Evolutionary conservation across 2,797 vertebrate species (phyloP), one percentile per base, ranked within the genome.

Genomic region (Molossus alvarezi): DNA sequence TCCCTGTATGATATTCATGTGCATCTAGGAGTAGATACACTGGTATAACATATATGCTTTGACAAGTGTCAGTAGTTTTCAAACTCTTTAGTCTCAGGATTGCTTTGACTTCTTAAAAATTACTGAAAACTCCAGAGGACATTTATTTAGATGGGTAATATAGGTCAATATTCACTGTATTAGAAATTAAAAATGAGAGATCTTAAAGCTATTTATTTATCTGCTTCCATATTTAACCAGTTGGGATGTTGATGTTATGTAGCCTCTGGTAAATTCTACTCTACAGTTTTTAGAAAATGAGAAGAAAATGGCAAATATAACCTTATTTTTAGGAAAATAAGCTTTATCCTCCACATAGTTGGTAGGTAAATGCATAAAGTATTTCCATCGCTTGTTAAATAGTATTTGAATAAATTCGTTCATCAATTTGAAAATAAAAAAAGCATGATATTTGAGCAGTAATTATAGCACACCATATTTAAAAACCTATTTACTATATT

Each of bases 151-250:
- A 45, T 51, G 10, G 25, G 8, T 60, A 48, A 21, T 29, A n/a
- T 18, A 87, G 12, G 12, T 76, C 5, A 45, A 18, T 27, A 62
- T 80, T 41, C 80, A 80, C 7, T 41, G 1, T 48, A 23, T 58
- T 60, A 88, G 18, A 65, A 93, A 73, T 91, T 80, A 94, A 85
- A 91, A 71, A 11, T 37, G 5, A 75, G 48, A 12, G 60, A 80
- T 55, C 4, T 18, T 83, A 33, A 71, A 65, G 20, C 15, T 29
- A 23, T 79, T 87, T 17, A 58, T 69, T 33, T 65, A 11, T 86
- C 18, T 87, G 60, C 8, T 45, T 45, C 57, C 25, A 4, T 86
- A 57, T 55, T 90, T 62, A 90, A 72, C 80, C 45, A 48, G 25
- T 48, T 37, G 15, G 11, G 11, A 51, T 69, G 41, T 80, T 14